phyloP scores from a whole-genome alignment of 2,888 invertebrate species.

The Hydroisotoma schaefferi region DNA sequence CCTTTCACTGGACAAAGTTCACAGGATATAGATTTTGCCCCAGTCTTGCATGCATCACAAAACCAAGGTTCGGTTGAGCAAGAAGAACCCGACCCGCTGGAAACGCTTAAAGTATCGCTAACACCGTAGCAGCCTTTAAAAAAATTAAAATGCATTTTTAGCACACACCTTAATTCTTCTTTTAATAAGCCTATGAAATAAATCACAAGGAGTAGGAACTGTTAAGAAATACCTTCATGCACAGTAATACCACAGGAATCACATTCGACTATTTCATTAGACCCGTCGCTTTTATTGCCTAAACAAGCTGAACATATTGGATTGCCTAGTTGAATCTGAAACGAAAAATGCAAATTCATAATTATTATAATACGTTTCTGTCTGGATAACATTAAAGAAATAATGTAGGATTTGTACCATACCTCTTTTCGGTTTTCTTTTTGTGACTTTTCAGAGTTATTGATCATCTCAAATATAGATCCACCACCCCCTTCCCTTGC shows the following conservation, averaged over 20 bases:
- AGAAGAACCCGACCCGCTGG: conserved; percentile 81
- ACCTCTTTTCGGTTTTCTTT: conserved; percentile 36
- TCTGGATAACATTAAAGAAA: background rate
- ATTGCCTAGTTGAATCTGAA: conserved; percentile 53
- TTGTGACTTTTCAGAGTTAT: conserved; percentile 9
- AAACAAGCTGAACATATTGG: conserved; percentile 89
- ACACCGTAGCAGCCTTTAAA: conserved; percentile 80
- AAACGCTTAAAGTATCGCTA: conserved; percentile 83
- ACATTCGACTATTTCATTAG: conserved; percentile 95
- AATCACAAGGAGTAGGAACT: background rate
- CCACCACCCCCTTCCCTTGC: conserved; percentile 12
- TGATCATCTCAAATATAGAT: conserved; percentile 21
- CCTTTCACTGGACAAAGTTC: conserved; percentile 92
- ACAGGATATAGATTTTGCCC: conserved; percentile 80
- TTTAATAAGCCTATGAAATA: too few species aligned
- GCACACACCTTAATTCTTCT: background rate
- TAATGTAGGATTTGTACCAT: background rate
- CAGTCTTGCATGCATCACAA: conserved; percentile 95
- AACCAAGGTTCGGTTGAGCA: conserved; percentile 99
- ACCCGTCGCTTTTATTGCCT: conserved; percentile 85
- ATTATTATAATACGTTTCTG: background rate
- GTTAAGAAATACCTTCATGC: conserved; percentile 86
- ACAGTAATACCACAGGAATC: conserved; percentile 95
- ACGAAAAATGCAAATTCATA: conserved; percentile 5
- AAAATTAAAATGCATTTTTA: conserved; percentile 6